phyloP scores from a whole-genome alignment of 2,113 vertebrate genomes.

The Nymphicus hollandicus region DNA sequence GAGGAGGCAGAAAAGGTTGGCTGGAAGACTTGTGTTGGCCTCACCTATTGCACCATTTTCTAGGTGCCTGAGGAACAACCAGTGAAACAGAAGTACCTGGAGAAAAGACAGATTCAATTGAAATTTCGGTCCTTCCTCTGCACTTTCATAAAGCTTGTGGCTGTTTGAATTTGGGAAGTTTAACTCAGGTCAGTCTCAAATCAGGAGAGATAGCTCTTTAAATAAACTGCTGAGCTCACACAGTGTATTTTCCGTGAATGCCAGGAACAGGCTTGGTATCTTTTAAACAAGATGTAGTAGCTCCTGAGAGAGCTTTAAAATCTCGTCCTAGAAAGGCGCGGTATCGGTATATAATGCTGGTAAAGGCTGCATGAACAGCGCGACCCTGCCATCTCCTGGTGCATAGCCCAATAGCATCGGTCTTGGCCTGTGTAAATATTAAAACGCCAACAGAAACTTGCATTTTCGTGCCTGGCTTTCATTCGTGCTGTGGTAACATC shows the following conservation, averaged over 20 bases:
- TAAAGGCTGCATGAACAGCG: neutral
- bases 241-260: neutral
- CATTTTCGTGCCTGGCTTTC: neutral
- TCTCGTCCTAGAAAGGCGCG: neutral
- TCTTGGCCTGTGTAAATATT: accelerated
- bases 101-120: neutral
- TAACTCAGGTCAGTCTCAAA: neutral
- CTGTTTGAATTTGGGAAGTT: neutral
- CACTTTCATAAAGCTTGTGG: neutral
- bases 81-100: neutral
- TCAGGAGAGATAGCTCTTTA: neutral
- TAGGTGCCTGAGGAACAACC: neutral
- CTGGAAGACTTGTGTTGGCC: neutral
- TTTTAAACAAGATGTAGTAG: neutral
- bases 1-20: neutral
- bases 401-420: neutral
- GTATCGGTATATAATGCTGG: accelerated
- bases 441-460: neutral
- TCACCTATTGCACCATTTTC: neutral
- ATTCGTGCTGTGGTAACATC: accelerated
- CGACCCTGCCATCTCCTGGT: conserved; percentile 64
- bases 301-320: neutral
- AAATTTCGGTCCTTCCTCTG: neutral
- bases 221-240: neutral
- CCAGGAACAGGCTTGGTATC: neutral